Evolutionary conservation across 2,888 invertebrate species (phyloP), one percentile per base, ranked within the genome.

Genomic region (Nephrotoma guestfalica): DNA sequence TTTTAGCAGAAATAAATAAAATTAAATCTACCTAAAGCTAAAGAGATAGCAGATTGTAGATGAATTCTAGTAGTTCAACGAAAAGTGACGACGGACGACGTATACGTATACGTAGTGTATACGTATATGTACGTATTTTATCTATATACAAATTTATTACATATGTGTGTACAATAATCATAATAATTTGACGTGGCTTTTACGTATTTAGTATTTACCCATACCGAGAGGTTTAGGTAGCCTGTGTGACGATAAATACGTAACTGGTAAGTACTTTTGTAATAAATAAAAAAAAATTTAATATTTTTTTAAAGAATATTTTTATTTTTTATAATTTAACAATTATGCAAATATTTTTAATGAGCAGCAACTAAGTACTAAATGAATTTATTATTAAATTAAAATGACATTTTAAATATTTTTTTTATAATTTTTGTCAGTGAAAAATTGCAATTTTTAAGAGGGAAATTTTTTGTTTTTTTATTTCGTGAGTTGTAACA

Each of bases 211-310:
- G 86, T 86, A 94, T 94, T 96, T 96, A 95, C 96, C 96, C 96
- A 96, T 95, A 96, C 96, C 95, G 95, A 95, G 95, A 95, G 86
- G 86, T 86, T 85, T 86, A 86, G 96, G 96, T 95, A 96, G 95
- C 96, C 94, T 95, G 95, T 95, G 96, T 96, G 96, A 96, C 96
- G 96, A 96, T 95, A 95, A 96, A 96, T 96, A 96, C 96, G 96
- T 96, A 96, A 96, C 96, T 95, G 95, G 95, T 95, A 95, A 95
- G 95, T 95, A 94, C 94, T 94, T 93, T 93, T 93, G 93, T 92
- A 93, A 93, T 92, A 93, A 93, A 86, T 51, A 51, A 86, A 86
- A 86, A 40, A 86, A 57, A 87, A n/a, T n/a, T n/a, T 71, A 86
- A 86, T 90, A 90, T 91, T 91, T 91, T 91, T 71, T 91, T 90